Conservation (phyloP, 2,113 vertebrate genomes). For the Lagenorhynchus albirostris region DNA sequence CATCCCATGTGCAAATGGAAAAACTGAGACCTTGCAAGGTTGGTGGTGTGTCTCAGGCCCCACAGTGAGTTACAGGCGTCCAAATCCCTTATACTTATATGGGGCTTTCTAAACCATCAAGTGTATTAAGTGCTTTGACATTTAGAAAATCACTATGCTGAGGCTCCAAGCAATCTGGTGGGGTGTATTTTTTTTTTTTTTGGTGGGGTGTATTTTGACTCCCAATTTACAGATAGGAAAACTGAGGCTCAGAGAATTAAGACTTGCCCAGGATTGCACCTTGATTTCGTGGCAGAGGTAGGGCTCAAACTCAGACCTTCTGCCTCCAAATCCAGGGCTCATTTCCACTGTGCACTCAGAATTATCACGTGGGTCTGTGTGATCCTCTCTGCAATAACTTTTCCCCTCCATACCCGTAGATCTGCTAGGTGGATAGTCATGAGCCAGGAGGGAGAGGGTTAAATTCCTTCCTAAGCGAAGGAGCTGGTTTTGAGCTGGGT, state of each 20-base stretch:
- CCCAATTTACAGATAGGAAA: background rate
- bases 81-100: fast-evolving
- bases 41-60: background rate
- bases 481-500: conserved; percentile 32
- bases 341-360: fast-evolving
- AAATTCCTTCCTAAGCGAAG: conserved; percentile 26
- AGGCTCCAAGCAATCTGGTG: background rate
- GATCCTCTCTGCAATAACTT: background rate
- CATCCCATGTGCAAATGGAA: background rate
- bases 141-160: background rate
- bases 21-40: background rate
- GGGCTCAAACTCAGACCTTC: background rate
- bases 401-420: background rate
- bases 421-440: background rate
- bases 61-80: background rate
- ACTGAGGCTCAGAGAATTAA: background rate
- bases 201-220: background rate
- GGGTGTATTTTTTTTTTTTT: no score
- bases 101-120: background rate
- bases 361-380: background rate
- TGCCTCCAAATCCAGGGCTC: background rate
- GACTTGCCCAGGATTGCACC: background rate
- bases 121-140: background rate
- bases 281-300: background rate
- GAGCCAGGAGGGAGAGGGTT: conserved; percentile 54